phyloP scores from a whole-genome alignment of 35 echinoderm and acorn worm species.

The Acanthaster planci region DNA sequence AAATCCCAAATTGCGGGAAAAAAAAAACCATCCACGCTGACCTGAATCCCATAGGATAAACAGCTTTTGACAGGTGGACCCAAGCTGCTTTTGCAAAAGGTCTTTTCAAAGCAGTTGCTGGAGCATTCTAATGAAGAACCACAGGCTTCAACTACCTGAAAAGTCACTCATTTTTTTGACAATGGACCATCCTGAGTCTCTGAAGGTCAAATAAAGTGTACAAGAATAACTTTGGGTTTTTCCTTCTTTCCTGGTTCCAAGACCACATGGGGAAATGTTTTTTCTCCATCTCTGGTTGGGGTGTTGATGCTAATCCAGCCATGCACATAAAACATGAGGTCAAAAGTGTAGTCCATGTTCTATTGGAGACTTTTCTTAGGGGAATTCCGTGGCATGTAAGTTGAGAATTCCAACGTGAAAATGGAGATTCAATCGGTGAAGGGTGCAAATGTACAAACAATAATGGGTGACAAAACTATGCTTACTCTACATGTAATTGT shows the following conservation, averaged over 20 bases:
- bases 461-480: too few species aligned
- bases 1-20: background rate
- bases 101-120: background rate
- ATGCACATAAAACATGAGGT: too few species aligned
- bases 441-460: too few species aligned
- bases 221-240: background rate
- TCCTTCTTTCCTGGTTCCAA: background rate
- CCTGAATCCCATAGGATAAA: background rate
- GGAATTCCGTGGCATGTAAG: too few species aligned
- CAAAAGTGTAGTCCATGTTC: too few species aligned
- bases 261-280: too few species aligned
- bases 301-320: too few species aligned
- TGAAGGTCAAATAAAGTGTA: background rate
- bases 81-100: background rate
- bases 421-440: too few species aligned
- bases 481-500: too few species aligned
- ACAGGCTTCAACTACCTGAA: background rate
- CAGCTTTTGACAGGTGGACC: slow-evolving; percentile 17
- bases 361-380: too few species aligned
- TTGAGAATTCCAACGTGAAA: too few species aligned
- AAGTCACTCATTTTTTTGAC: background rate
- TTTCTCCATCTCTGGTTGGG: too few species aligned
- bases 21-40: background rate
- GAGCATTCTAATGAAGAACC: slow-evolving; percentile 14
- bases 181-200: background rate